Conservation (phyloP, 2,113 vertebrate genomes). For the Chrysochloris asiatica region DNA sequence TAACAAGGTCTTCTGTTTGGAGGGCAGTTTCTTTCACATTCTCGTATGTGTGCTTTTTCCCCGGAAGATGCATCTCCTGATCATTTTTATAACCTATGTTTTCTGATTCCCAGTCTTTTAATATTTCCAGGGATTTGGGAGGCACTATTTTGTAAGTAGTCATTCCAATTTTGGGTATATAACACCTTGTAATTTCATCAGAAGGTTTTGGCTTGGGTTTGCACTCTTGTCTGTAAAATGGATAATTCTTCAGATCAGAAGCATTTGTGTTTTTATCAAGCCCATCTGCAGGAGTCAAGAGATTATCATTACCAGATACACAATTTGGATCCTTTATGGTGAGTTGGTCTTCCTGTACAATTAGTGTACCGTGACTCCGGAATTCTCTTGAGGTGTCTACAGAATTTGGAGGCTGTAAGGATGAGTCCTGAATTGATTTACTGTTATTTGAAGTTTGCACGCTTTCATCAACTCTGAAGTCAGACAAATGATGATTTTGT, state of each 20-base stretch:
- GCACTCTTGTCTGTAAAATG: constrained; percentile 83
- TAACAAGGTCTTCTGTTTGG: constrained; percentile 70
- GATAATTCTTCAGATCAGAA: constrained; percentile 78
- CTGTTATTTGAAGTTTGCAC: constrained; percentile 51
- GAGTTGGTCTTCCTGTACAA: constrained; percentile 49
- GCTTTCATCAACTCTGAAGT: constrained; percentile 56
- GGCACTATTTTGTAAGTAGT: constrained; percentile 98
- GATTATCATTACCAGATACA: constrained; percentile 40
- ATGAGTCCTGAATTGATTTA: constrained; percentile 43
- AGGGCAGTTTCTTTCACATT: constrained; percentile 68
- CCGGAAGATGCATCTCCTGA: constrained; percentile 51
- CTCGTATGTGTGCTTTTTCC: constrained; percentile 36
- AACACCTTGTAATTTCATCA: constrained; percentile 95
- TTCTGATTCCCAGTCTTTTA: constrained; percentile 88
- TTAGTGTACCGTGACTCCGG: constrained; percentile 54
- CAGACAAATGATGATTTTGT: constrained; percentile 56
- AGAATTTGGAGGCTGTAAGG: constrained; percentile 32
- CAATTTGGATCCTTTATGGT: constrained; percentile 38
- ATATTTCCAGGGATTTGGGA: constrained; percentile 90
- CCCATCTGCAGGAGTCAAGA: constrained; percentile 59
- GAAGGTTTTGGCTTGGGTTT: constrained; percentile 93
- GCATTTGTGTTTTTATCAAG: constrained; percentile 65
- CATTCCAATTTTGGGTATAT: constrained; percentile 97
- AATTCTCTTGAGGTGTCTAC: constrained; percentile 45
- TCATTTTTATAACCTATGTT: constrained; percentile 62